phyloP scores from a whole-genome alignment of 92 coral and sea anemone species.

The Ricordea florida region DNA sequence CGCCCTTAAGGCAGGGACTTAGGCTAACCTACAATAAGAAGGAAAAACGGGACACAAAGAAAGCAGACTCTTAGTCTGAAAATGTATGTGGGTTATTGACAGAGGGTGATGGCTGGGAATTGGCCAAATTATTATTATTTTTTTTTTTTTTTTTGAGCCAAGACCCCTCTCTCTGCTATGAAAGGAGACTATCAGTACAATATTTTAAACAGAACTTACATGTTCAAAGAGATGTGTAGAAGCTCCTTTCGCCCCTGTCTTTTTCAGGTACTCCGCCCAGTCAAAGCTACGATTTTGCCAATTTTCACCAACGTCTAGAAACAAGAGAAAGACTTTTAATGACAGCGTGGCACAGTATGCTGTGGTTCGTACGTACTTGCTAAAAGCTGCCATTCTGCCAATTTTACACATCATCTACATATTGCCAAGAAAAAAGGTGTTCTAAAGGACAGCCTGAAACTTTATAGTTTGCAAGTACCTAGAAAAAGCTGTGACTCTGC shows the following conservation, averaged over 20 bases:
- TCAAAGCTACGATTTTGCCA: constrained; percentile 98
- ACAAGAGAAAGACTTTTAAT: background rate
- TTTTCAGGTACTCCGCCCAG: constrained; percentile 94
- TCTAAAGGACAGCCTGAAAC: no score
- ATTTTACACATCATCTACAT: no score
- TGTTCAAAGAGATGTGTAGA: constrained; percentile 89
- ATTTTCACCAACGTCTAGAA: constrained; percentile 71
- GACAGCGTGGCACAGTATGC: no score
- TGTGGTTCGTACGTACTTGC: no score
- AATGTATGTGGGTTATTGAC: background rate
- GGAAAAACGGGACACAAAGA: background rate
- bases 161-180: background rate
- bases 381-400: no score
- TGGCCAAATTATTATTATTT: background rate
- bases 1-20: constrained; percentile 96
- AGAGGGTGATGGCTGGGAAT: background rate
- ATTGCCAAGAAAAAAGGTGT: no score
- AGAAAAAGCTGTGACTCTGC: no score
- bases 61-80: background rate
- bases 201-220: constrained; percentile 50
- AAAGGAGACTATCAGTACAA: background rate
- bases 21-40: constrained; percentile 71
- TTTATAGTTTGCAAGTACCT: no score
- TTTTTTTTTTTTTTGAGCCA: no score
- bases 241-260: constrained; percentile 88